Percentiles rank a stretch among this genome's conserved stretches.
These are phyloP conservation scores for Eustalomyia histrio DNA, from an alignment of 2,888 invertebrate species.

Conservation along the genomic window DNA sequence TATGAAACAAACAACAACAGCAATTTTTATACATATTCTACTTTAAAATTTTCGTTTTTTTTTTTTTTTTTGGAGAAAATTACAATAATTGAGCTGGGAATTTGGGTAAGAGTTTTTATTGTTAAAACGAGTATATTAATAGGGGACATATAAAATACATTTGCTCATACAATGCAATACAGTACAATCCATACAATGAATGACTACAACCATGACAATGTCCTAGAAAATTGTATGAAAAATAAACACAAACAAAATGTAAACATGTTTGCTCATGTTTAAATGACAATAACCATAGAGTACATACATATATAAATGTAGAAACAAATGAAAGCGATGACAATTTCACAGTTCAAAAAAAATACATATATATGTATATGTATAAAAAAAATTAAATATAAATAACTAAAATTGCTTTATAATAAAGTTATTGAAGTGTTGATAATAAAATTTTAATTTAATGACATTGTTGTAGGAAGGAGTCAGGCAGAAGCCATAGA, in stretches of 20 bases:
- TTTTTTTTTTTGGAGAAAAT: slow-evolving; percentile 28
- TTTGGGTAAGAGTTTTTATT: slow-evolving; percentile 41
- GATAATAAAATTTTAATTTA: slow-evolving; percentile 52
- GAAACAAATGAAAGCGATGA: slow-evolving; percentile 30
- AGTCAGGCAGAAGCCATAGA: no score
- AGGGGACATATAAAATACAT: slow-evolving; percentile 37
- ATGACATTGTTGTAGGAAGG: neutral
- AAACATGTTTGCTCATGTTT: slow-evolving; percentile 7
- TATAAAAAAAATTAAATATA: neutral
- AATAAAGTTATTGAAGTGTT: slow-evolving; percentile 47
- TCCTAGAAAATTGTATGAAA: slow-evolving; percentile 23
- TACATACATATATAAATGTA: neutral
- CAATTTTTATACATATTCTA: neutral
- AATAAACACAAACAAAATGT: neutral
- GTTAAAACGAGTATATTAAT: slow-evolving; percentile 38
- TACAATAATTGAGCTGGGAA: slow-evolving; percentile 59
- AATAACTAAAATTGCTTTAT: slow-evolving; percentile 41
- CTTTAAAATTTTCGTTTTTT: slow-evolving; percentile 1
- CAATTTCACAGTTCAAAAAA: slow-evolving; percentile 30
- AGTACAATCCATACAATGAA: neutral
- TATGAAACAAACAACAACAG: slow-evolving; percentile 1
- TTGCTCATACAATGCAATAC: neutral
- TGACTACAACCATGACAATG: slow-evolving; percentile 22
- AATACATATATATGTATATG: neutral
- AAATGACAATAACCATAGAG: slow-evolving; percentile 6